Base-by-base conservation (phyloP, 2,888 invertebrate species). In the Drosophila stalkeri region DNA sequence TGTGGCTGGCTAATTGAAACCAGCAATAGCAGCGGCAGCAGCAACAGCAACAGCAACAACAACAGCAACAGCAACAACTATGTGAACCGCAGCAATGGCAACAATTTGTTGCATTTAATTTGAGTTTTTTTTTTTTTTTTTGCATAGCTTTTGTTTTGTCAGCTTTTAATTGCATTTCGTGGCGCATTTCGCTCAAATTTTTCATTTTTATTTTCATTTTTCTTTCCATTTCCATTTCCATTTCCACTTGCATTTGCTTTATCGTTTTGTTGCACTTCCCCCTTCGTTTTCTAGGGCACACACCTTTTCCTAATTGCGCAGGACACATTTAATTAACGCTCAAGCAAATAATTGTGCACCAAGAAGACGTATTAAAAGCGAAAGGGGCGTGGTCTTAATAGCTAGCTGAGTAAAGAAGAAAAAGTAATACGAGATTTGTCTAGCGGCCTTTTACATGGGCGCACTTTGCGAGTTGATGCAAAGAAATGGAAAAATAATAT, bases 1-100 rank as follows among this genome's bases (percentile, higher is more conserved):
- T 81, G 82, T 51, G 77, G 85, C 61, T 67, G 65, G 68, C 80
- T 85, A 85, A 85, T 87, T 85, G 83, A 80, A 87, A 72, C 68
- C 77, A 72, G 62, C 79, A 56, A 55, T 57, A 51, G 41, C 47
- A 73, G 27, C 44, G 43, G 44, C 59, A 35, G 11, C 27, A 41
- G 1, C 20, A 54, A 14, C 37, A 37, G 6, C 7, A 16, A 0
- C 33, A 33, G 0, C 12, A 18, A 0, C 12, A 35, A 3, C 55
- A 49, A 4, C 56, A 59, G 46, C 59, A 60, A 16, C 55, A 59
- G 12, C 57, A 73, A 60, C 41, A 61, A 39, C 61, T 60, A 49
- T 35, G 23, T 5, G 55, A 41, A 41, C 64, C 59, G 41, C 56
- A 55, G 27, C 55, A 68, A 69, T 59, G 46, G 43, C 62, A 68